Evolutionary conservation across 2,113 vertebrate species (phyloP).

Genomic region (Heterotis niloticus): DNA sequence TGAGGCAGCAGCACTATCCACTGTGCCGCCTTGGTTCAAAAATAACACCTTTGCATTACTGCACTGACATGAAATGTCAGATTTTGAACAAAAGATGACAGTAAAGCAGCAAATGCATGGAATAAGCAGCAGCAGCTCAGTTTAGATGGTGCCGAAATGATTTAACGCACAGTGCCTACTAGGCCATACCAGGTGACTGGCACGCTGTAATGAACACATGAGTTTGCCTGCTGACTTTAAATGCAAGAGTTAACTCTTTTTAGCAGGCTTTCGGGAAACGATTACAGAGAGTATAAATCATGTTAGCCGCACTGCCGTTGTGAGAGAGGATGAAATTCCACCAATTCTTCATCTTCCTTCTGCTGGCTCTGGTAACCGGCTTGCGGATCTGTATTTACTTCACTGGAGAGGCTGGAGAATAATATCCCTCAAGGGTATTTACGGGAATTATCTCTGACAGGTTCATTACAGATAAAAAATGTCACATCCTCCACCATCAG

Average conservation of each 20-base stretch:
- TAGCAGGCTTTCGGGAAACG: slow-evolving; percentile 16
- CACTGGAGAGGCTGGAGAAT: slow-evolving; percentile 33
- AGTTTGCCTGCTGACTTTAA: background rate
- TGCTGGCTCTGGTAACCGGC: slow-evolving; percentile 15
- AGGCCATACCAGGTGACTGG: background rate
- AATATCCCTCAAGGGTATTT: slow-evolving; percentile 52
- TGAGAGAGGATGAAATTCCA: slow-evolving; percentile 17
- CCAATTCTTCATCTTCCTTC: slow-evolving; percentile 28
- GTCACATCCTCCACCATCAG: slow-evolving; percentile 48
- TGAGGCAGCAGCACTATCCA: too few species aligned
- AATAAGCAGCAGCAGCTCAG: background rate
- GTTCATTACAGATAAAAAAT: slow-evolving; percentile 77
- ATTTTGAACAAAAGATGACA: too few species aligned
- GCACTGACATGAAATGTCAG: too few species aligned
- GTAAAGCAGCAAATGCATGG: too few species aligned
- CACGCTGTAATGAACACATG: background rate
- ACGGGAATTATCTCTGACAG: slow-evolving; percentile 70
- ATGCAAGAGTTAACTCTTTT: slow-evolving; percentile 14
- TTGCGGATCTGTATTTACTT: slow-evolving; percentile 37
- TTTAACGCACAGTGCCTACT: background rate
- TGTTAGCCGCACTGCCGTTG: background rate
- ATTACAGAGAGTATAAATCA: slow-evolving; percentile 28
- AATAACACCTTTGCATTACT: too few species aligned
- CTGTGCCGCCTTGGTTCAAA: too few species aligned
- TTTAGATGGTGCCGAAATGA: background rate